Evolutionary conservation across 2,797 vertebrate species (phyloP), one percentile per base, ranked within the genome.

Genomic region (Notolepis coatsorum): DNA sequence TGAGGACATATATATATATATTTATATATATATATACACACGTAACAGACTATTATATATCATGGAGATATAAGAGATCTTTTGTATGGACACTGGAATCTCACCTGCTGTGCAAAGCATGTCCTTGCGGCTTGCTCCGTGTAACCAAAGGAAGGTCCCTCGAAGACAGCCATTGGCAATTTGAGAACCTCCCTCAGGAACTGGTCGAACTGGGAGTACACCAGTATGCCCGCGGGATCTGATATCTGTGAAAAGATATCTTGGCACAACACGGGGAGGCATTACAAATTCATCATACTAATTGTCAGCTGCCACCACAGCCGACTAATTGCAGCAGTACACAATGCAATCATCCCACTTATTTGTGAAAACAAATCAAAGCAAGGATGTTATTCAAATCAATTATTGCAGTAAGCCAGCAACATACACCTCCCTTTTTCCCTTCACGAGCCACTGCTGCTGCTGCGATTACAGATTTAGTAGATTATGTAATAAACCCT

Each of bases 231-330:
- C 18, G 92, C 90, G 54, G 95, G 91, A 89, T 99, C 96, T 0
- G 97, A 97, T 81, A 99, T 96, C 93, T 96, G 96, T 45, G 97
- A 97, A 93, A 98, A 99, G 89, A 99, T 96, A 93, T 99, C 97
- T 99, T 87, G 71, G 60, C 76, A 58, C 35, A 75, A 65, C 30
- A n/a, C 5, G 3, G 59, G 18, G 38, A 68, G 61, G 77, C 31
- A 51, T 76, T 57, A 62, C 55, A 64, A 79, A 84, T 79, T 25
- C 81, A 84, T 84, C 76, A 73, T 70, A 71, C 54, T 85, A 88
- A 88, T 85, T 86, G 72, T 79, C 72, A 65, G 68, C 57, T 84
- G 61, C 42, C 71, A 66, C 70, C 71, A 68, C 76, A 85, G 79
- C 85, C 18, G 33, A 61, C 73, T 85, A 87, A 88, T 90, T 88